A percentile compares a stretch with the other conserved stretches of the same genome.
phyloP scores from a whole-genome alignment of 2,888 invertebrate species.

The Eustalomyia histrio region DNA sequence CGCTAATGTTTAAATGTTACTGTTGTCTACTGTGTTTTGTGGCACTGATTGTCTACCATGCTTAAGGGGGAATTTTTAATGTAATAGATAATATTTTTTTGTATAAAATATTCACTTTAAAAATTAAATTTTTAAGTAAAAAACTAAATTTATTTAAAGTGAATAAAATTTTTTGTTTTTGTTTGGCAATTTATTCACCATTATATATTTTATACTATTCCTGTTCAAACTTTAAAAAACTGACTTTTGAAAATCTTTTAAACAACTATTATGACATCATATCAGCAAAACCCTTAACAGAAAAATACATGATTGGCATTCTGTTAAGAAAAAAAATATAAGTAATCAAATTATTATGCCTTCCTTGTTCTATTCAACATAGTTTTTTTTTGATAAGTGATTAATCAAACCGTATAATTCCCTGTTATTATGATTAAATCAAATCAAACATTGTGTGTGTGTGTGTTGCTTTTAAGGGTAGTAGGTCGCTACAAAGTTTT shows the following conservation, averaged over 20 bases:
- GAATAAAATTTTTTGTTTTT: no score
- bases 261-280: neutral
- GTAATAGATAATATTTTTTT: conserved; percentile 8
- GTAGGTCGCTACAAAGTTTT: neutral
- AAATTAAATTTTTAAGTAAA: neutral
- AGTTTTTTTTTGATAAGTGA: conserved; percentile 39
- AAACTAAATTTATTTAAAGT: neutral
- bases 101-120: neutral
- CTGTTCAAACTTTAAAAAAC: no score
- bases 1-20: neutral
- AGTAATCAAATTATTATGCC: neutral
- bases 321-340: neutral
- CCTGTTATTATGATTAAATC: conserved; percentile 40
- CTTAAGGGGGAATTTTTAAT: conserved; percentile 38
- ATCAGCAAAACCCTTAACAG: neutral
- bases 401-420: conserved; percentile 60
- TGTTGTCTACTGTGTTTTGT: conserved; percentile 51
- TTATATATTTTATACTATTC: neutral
- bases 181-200: neutral
- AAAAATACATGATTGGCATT: neutral
- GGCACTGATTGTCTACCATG: conserved; percentile 51
- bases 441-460: conserved; percentile 40
- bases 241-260: no score
- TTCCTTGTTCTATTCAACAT: neutral
- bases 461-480: neutral